A percentile compares a stretch with the other conserved stretches of the same genome.
phyloP scores from a whole-genome alignment of 1,140 invertebrate genomes.

The Heliconius himera region DNA sequence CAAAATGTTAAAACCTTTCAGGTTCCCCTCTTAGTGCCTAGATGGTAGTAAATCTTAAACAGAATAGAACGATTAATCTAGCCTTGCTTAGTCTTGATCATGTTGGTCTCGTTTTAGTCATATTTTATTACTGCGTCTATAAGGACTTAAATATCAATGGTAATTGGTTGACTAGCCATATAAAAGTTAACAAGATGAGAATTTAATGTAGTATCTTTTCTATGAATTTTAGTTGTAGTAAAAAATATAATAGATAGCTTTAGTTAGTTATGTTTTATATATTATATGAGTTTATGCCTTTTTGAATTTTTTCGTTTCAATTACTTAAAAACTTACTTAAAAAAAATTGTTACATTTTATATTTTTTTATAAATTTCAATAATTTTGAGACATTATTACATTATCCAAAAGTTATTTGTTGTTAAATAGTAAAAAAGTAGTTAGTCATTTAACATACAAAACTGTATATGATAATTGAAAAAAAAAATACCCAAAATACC shows the following conservation, averaged over 20 bases:
- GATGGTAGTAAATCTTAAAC: constrained; percentile 34
- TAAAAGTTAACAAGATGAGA: background rate
- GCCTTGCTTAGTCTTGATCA: constrained; percentile 6
- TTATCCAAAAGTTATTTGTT: too few relatives aligned
- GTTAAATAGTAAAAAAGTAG: too few relatives aligned
- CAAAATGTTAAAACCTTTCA: constrained; percentile 16
- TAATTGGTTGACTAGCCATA: background rate
- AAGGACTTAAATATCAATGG: constrained; percentile 14
- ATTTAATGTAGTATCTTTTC: background rate
- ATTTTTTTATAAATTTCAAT: too few relatives aligned
- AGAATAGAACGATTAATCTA: constrained; percentile 45
- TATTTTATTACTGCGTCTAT: constrained; percentile 31
- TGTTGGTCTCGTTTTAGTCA: constrained; percentile 21
- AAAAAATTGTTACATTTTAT: too few relatives aligned
- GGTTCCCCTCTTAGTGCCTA: constrained; percentile 31
- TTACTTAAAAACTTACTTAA: too few relatives aligned
- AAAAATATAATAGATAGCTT: background rate
- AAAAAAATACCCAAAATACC: too few relatives aligned
- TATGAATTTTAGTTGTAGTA: background rate
- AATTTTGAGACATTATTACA: too few relatives aligned
- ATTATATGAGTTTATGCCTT: background rate
- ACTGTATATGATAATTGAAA: too few relatives aligned
- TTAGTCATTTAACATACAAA: too few relatives aligned
- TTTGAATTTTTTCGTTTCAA: too few relatives aligned
- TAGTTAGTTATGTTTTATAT: background rate